phyloP scores from a whole-genome alignment of 1,140 invertebrate species.

The Bacillus rossius region DNA sequence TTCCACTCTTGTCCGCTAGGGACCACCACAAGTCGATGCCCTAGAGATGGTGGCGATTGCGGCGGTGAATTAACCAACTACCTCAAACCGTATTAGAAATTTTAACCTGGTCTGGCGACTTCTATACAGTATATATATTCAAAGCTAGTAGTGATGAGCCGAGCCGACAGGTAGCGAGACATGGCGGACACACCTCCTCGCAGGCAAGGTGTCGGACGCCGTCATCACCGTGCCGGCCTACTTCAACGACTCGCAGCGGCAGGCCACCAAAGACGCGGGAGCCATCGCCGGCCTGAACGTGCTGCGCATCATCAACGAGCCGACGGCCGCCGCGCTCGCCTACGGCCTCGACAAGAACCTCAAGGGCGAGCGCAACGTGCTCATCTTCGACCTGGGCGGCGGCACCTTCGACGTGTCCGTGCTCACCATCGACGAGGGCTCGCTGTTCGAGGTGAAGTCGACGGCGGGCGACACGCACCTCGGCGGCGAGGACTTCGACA shows the following conservation, averaged over 20 bases:
- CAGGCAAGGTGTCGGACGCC: slow-evolving; percentile 37
- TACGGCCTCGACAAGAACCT: slow-evolving; percentile 54
- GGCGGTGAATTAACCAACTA: too few relatives aligned
- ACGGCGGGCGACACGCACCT: slow-evolving; percentile 73
- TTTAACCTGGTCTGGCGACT: too few relatives aligned
- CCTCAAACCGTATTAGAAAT: too few relatives aligned
- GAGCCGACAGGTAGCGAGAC: too few relatives aligned
- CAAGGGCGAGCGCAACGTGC: slow-evolving; percentile 42
- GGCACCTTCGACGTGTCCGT: slow-evolving; percentile 63
- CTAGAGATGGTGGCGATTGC: too few relatives aligned
- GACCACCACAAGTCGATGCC: too few relatives aligned
- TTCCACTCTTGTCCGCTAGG: too few relatives aligned
- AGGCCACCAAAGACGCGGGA: slow-evolving; percentile 46
- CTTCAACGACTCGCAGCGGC: slow-evolving; percentile 50
- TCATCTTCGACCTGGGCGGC: slow-evolving; percentile 43
- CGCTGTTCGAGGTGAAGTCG: slow-evolving; percentile 63
- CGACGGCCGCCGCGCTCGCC: slow-evolving; percentile 59
- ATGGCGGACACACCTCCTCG: too few relatives aligned
- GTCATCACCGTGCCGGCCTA: slow-evolving; percentile 48
- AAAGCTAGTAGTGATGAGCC: too few relatives aligned
- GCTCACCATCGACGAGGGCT: slow-evolving; percentile 65
- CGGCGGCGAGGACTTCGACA: slow-evolving; percentile 77
- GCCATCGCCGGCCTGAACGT: slow-evolving; percentile 46
- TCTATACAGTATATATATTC: too few relatives aligned
- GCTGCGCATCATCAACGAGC: slow-evolving; percentile 52